phyloP scores from a whole-genome alignment of 2,113 vertebrate genomes.

The Chrysochloris asiatica region DNA sequence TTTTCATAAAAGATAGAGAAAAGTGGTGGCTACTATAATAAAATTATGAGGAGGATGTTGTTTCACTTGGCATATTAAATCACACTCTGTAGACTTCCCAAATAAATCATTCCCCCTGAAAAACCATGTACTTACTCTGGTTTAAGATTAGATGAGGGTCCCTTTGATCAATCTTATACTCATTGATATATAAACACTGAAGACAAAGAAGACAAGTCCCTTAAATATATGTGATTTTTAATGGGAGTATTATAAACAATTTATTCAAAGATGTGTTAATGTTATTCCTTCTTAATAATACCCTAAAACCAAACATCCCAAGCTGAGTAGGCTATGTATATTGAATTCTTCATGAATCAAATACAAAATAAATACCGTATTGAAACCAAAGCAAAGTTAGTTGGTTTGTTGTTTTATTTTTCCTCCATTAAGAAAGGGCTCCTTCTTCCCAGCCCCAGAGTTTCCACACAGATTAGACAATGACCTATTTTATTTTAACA shows the following conservation, averaged over 20 bases:
- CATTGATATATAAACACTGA: slow-evolving; percentile 33
- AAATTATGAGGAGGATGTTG: not conserved
- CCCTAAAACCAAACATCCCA: slow-evolving; percentile 40
- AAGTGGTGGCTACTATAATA: not conserved
- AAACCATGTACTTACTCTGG: slow-evolving; percentile 4
- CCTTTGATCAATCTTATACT: not conserved
- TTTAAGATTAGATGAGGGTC: not conserved
- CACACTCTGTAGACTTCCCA: not conserved
- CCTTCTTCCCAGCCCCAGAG: slow-evolving; percentile 53
- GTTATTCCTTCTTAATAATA: slow-evolving; percentile 55
- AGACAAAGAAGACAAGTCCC: slow-evolving; percentile 31
- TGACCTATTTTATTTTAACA: slow-evolving; percentile 66
- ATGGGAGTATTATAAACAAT: slow-evolving; percentile 2
- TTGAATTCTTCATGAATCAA: slow-evolving; percentile 55
- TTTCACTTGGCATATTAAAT: not conserved
- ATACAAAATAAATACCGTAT: slow-evolving; percentile 61
- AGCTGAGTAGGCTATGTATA: slow-evolving; percentile 14
- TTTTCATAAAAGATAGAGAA: not conserved
- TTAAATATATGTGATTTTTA: slow-evolving; percentile 36
- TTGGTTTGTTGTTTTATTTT: not conserved
- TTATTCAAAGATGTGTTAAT: slow-evolving; percentile 45
- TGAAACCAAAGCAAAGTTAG: slow-evolving; percentile 68
- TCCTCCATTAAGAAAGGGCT: slow-evolving; percentile 42
- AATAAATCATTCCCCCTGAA: not conserved
- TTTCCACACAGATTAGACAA: slow-evolving; percentile 70